Base-by-base conservation (phyloP, 2,888 invertebrate species). In the Diarsia dahlii region DNA sequence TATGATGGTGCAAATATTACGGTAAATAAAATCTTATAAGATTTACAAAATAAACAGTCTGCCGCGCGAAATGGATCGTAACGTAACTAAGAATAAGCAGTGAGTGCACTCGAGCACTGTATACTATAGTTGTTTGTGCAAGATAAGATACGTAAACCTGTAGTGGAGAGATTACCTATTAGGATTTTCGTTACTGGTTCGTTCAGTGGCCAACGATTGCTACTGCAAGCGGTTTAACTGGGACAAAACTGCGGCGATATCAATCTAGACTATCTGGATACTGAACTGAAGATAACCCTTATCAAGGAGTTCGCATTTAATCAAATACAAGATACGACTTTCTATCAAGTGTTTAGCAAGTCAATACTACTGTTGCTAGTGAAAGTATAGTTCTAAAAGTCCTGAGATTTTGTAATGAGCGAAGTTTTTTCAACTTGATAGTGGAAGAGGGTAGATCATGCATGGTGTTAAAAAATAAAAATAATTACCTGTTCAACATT, bases 401-500 rank as follows among this genome's bases (percentile, higher is more conserved):
- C 13, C 13, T 28, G 28, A 28, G 28, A 28, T 28, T 28, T 28
- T 28, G 28, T 28, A 28, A 28, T 28, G 1, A 28, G 28, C 28
- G 18, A 20, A 20, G 12, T 12, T 65, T 73, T 46, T 13, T 18
- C 18, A n/a, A 15, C 8, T 50, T 65, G n/a, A 15, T 39, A 28
- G 13, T 65, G 48, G 23, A 34, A 18, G 28, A 34, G 12, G 10
- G 1, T 56, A 48, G 15, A 34, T 34, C n/a, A 68, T 68, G 60
- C 4, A 39, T 52, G 34, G n/a, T 62, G 23, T 76, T 28, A 52
- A 64, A 39, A 69, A 45, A 5, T 54, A 28, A 28, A 28, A 28
- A 69, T 80, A 85, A 72, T 94, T 96, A 98, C 98, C 97, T 98
- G 97, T 90, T 98, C 97, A 83, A 97, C 96, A 90, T 97, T 97